Conservation (phyloP, 2,888 invertebrate species). For the Pteria penguin region DNA sequence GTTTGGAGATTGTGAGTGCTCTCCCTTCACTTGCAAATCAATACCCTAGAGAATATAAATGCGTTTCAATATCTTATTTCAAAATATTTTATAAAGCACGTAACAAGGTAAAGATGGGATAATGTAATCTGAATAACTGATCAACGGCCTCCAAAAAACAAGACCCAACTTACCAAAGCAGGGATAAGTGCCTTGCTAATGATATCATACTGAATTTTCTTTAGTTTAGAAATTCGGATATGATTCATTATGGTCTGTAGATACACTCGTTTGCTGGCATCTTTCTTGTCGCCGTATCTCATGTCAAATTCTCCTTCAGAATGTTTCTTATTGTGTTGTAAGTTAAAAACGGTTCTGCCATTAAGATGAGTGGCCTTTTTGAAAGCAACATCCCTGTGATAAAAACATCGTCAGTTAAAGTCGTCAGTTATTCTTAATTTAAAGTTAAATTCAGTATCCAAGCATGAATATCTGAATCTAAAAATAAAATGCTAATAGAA, state of each 20-base stretch:
- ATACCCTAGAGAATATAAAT: slow-evolving; percentile 60
- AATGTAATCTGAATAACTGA: no score
- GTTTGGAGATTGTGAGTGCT: slow-evolving; percentile 54
- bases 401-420: neutral
- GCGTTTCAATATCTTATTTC: neutral
- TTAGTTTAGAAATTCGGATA: slow-evolving; percentile 17
- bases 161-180: slow-evolving; percentile 31
- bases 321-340: slow-evolving; percentile 53
- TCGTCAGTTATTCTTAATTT: no score
- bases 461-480: no score
- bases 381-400: slow-evolving; percentile 49
- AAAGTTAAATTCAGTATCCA: no score
- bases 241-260: slow-evolving; percentile 42
- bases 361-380: slow-evolving; percentile 46
- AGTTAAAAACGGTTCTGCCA: slow-evolving; percentile 43
- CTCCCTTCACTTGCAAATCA: slow-evolving; percentile 51
- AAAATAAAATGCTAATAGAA: no score
- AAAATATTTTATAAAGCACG: neutral
- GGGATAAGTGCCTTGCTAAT: slow-evolving; percentile 16
- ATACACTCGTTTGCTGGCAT: slow-evolving; percentile 48
- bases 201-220: slow-evolving; percentile 4
- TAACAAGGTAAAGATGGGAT: no score
- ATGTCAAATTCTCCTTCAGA: slow-evolving; percentile 51
- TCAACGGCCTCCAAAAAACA: no score
- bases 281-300: slow-evolving; percentile 56